Base-by-base conservation (phyloP, 2,888 invertebrate genomes). In the Polydrusus pterygomalis region DNA sequence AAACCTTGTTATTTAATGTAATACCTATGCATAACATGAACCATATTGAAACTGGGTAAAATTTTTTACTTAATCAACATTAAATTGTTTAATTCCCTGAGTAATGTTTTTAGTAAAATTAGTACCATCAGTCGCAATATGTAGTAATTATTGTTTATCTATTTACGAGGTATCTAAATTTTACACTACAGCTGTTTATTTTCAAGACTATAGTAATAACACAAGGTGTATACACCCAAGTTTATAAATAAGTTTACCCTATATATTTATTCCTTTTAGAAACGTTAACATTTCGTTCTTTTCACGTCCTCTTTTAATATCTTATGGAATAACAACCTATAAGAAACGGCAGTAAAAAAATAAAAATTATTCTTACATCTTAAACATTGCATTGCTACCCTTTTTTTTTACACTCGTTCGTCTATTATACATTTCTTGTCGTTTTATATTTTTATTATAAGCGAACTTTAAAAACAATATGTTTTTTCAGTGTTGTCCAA, bases 301-400 rank as follows among this genome's bases (percentile, higher is more conserved):
- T 9, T 25, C 54, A 54, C 20, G 11, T 51, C n/a, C 18, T 67
- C 25, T 10, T 13, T 34, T 38, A 54, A 67, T 60, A 60, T 60
- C 58, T 60, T 38, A 60, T 10, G 58, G 34, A 38, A 38, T 60
- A 60, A 60, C 30, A 60, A 60, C 20, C 54, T 11, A 34, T 17
- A 60, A 60, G 11, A 15, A 56, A 30, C 30, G 38, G 15, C 40
- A 15, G 15, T 54, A 40, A 51, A 67, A 38, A 51, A 34, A 64
- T 25, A 47, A 54, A 47, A 30, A 49, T 45, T n/a, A 34, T 17
- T 51, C 17, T 54, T 65, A 51, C 18, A 64, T 34, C 38, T 51
- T 67, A 51, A 47, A 85, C 84, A 85, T 85, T 85, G 84, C 85
- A 85, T 86, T 86, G 85, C 83, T 84, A 86, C 85, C 80, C 80